Evolutionary conservation across 2,888 invertebrate species (phyloP).

Genomic region (Thymelicus sylvestris): DNA sequence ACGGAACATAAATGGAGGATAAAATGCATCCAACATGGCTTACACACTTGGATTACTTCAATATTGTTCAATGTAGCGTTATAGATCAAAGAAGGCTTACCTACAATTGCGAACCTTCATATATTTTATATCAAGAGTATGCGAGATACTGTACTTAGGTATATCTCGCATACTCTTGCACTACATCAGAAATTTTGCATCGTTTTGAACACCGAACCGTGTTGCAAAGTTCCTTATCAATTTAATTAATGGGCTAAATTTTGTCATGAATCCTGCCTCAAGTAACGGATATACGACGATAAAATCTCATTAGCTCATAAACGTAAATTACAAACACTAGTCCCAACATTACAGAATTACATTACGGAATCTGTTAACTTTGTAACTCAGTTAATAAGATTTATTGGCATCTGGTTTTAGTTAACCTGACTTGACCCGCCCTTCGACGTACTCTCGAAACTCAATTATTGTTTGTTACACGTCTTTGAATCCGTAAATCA

Average conservation of each 20-base stretch:
- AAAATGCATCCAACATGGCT: constrained; percentile 30
- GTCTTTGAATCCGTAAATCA: background rate
- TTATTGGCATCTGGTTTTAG: constrained; percentile 10
- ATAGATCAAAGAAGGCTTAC: constrained; percentile 38
- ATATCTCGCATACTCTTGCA: background rate
- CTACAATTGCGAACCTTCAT: constrained; percentile 20
- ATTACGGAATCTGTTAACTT: constrained; percentile 15
- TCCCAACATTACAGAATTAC: constrained; percentile 10
- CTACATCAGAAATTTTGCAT: constrained; percentile 27
- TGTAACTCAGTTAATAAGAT: constrained; percentile 24
- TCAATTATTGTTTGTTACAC: constrained; percentile 4
- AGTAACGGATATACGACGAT: constrained; percentile 30
- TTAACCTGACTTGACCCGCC: constrained; percentile 13
- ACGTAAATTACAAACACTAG: constrained; percentile 26
- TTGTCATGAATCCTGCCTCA: constrained; percentile 20
- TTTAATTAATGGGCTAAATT: constrained; percentile 36
- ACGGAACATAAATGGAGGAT: background rate
- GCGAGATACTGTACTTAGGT: background rate
- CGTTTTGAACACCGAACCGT: constrained; percentile 19
- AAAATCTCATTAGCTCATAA: constrained; percentile 33
- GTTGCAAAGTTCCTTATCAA: constrained; percentile 31
- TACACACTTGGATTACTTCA: constrained; percentile 36
- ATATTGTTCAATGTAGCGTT: constrained; percentile 41
- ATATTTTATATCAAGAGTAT: constrained; percentile 19
- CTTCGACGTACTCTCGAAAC: background rate